These are phyloP conservation scores for Micrastur ruficollis DNA, from an alignment of 2,797 vertebrate genomes.

Conservation along the genomic window DNA sequence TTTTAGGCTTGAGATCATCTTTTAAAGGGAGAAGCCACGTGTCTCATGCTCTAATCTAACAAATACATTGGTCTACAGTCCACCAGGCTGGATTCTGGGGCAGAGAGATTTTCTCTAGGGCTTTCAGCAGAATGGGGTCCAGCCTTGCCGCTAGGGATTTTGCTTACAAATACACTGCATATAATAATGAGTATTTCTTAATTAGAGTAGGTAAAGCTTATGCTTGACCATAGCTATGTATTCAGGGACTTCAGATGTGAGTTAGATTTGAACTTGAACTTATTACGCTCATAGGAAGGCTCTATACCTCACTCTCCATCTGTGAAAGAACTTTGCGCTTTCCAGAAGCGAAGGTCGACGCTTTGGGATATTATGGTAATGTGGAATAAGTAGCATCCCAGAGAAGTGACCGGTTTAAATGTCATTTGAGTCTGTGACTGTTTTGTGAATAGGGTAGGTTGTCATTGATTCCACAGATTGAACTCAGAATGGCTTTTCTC, in stretches of 20 bases:
- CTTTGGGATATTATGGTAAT: neutral
- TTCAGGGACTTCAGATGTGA: neutral
- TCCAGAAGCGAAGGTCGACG: neutral
- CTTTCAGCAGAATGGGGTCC: neutral
- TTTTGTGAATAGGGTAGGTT: neutral
- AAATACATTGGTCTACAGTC: fast-evolving
- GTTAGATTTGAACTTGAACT: neutral
- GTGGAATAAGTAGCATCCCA: neutral
- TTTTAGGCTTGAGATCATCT: neutral
- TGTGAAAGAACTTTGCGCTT: neutral
- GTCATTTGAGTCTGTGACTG: neutral
- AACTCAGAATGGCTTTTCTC: neutral
- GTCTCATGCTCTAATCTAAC: neutral
- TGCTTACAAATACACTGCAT: neutral
- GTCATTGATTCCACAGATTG: neutral
- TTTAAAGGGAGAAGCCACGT: neutral
- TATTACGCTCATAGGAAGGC: neutral
- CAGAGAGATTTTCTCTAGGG: neutral
- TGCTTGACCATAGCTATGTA: neutral
- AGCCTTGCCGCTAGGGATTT: neutral
- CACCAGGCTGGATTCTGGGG: neutral
- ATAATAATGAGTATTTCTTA: neutral
- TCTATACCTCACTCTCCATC: neutral
- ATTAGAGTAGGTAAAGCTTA: neutral
- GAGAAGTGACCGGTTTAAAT: neutral